Percentiles rank a stretch among this genome's conserved stretches.
phyloP scores from a whole-genome alignment of 2,113 vertebrate genomes.

The Zeus faber region DNA sequence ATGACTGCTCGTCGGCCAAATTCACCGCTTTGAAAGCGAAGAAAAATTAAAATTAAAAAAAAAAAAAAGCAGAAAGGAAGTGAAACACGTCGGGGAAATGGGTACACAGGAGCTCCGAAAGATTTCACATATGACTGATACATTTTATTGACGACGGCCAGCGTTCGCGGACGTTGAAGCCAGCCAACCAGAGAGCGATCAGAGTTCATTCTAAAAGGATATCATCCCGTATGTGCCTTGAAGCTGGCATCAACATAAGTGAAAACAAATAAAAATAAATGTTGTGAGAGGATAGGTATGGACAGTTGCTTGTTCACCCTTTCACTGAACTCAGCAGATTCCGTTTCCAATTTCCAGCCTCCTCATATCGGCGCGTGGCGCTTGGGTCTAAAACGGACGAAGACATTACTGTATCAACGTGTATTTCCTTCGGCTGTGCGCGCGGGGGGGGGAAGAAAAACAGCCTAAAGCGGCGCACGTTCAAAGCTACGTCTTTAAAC shows the following conservation, averaged over 20 bases:
- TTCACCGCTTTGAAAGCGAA: not conserved
- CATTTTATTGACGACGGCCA: constrained; percentile 11
- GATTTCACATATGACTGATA: not conserved
- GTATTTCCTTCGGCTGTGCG: not conserved
- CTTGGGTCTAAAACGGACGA: too few relatives aligned
- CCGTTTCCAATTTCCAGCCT: too few relatives aligned
- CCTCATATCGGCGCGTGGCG: too few relatives aligned
- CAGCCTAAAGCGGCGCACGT: not conserved
- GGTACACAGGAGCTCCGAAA: constrained; percentile 1
- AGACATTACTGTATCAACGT: too few relatives aligned
- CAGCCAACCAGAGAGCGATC: constrained; percentile 40
- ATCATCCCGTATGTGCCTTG: too few relatives aligned
- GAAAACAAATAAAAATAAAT: too few relatives aligned
- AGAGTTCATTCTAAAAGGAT: too few relatives aligned
- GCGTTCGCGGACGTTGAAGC: constrained; percentile 28
- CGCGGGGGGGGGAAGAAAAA: not conserved
- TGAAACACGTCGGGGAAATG: not conserved
- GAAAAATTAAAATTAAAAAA: not conserved
- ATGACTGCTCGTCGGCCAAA: too few relatives aligned
- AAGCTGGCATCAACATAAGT: too few relatives aligned
- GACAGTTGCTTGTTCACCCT: not conserved
- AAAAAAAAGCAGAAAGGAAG: constrained; percentile 6
- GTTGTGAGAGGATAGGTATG: too few relatives aligned
- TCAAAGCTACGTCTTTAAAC: not conserved
- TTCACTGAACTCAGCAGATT: too few relatives aligned